Percentiles rank a stretch among this genome's conserved stretches.
Evolutionary conservation across 35 echinoderm and acorn worm genomes (phyloP).

Genomic region (Nesometra sesokonis): DNA sequence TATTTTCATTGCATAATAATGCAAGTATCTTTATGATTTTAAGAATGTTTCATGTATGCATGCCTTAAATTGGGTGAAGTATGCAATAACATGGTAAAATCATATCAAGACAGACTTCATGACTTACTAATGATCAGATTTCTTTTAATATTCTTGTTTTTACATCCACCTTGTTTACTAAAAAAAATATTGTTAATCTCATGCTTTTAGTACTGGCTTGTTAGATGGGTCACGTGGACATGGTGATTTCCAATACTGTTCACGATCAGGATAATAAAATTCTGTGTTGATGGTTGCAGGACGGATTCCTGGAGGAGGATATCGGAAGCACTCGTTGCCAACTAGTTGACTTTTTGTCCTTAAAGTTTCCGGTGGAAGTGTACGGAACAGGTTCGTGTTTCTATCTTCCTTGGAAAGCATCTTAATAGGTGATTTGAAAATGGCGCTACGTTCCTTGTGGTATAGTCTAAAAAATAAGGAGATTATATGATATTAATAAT

Average conservation of each 20-base stretch:
- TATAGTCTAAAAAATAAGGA: conserved; percentile 45
- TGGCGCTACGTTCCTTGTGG: conserved; percentile 54
- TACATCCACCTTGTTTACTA: too few species aligned
- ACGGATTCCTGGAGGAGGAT: conserved; percentile 66
- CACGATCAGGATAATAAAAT: conserved; percentile 86
- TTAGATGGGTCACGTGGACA: conserved; percentile 52
- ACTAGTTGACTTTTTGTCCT: conserved; percentile 23
- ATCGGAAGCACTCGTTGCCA: conserved; percentile 69
- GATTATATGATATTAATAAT: too few species aligned
- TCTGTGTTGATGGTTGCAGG: conserved; percentile 71
- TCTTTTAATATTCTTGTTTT: too few species aligned
- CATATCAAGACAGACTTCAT: too few species aligned
- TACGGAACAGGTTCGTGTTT: conserved; percentile 63
- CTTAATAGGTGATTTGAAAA: conserved; percentile 37
- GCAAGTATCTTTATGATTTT: too few species aligned
- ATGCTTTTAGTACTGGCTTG: neutral
- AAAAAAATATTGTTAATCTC: neutral
- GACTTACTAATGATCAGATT: too few species aligned
- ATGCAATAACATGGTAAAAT: too few species aligned
- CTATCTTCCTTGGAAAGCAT: conserved; percentile 33
- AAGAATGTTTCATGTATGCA: too few species aligned
- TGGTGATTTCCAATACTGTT: conserved; percentile 60
- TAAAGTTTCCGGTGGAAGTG: conserved; percentile 7
- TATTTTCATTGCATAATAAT: too few species aligned
- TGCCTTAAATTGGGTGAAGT: too few species aligned